These are phyloP conservation scores for Brienomyrus longianalis DNA, from an alignment of 2,113 vertebrate species.

Conservation along the genomic window DNA sequence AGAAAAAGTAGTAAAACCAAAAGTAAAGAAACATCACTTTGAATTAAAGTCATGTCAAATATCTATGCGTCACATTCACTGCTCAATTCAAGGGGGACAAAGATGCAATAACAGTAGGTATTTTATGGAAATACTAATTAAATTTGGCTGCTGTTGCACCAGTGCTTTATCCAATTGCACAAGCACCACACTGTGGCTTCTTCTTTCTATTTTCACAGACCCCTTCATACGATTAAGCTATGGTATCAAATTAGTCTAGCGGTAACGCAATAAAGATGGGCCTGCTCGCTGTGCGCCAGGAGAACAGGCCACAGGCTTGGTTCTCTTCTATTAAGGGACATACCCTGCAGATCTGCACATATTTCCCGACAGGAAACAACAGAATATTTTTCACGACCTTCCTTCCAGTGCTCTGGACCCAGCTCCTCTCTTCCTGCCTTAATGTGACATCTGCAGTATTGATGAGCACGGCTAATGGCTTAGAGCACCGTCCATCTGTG, in stretches of 20 bases:
- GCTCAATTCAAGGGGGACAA: not conserved
- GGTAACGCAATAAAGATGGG: not conserved
- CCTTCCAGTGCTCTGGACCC: not conserved
- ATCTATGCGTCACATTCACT: not conserved
- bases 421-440: not conserved
- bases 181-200: not conserved
- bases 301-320: not conserved
- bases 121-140: not conserved
- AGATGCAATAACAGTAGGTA: not conserved
- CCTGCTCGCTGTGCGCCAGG: not conserved
- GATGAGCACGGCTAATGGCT: not conserved
- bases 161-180: not conserved
- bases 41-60: not conserved
- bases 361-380: not conserved
- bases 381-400: not conserved
- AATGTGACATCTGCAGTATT: constrained; percentile 3
- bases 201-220: not conserved
- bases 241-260: not conserved
- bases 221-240: constrained; percentile 8
- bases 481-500: not conserved
- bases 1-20: not conserved
- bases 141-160: constrained; percentile 12
- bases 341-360: not conserved
- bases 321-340: not conserved
- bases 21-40: not conserved